Evolutionary conservation across 2,888 invertebrate genomes (phyloP), one percentile per base, ranked within the genome.

Genomic region (Cephus spinipes): DNA sequence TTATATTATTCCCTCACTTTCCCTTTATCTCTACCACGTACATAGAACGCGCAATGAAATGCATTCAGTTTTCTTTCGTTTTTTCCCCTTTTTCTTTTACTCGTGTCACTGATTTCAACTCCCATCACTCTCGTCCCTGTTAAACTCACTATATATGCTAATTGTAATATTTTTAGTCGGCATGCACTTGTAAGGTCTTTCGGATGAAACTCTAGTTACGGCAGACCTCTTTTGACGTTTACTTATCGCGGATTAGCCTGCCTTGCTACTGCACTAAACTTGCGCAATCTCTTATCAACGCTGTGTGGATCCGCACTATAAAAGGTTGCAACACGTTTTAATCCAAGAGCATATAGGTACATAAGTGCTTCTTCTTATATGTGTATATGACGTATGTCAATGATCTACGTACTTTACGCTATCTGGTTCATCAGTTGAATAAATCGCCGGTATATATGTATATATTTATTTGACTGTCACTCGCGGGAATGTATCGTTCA

Each of bases 321-420:
- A 89, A 88, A 86, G 84, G 87, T 88, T 88, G 87, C 87, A 86
- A 85, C 87, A 84, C 82, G 84, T 85, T 83, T 80, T 87, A 86
- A 89, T 89, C 88, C 87, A 74, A 85, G 15, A 15, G 3, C 40
- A n/a, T n/a, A n/a, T n/a, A 85, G 81, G 81, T 81, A 85, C 83
- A 85, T 84, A 87, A 79, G 77, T 79, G 77, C 79, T 75, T 74
- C 11, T 2, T 1, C 36, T 40, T 40, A 40, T 40, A 1, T 15
- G 15, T 15, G 36, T 40, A 40, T 40, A 40, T 34, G 9, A 40
- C 40, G 4, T 40, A 40, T 40, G 15, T 40, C 40, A 40, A 40
- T 40, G 40, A 40, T 40, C 40, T 15, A 40, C 40, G 40, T 40
- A 40, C 40, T 12, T 15, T 40, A 40, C 4, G 40, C 40, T 40